Evolutionary conservation across 2,888 invertebrate species (phyloP), one percentile per base, ranked within the genome.

Genomic region (Drosophila antonietae): DNA sequence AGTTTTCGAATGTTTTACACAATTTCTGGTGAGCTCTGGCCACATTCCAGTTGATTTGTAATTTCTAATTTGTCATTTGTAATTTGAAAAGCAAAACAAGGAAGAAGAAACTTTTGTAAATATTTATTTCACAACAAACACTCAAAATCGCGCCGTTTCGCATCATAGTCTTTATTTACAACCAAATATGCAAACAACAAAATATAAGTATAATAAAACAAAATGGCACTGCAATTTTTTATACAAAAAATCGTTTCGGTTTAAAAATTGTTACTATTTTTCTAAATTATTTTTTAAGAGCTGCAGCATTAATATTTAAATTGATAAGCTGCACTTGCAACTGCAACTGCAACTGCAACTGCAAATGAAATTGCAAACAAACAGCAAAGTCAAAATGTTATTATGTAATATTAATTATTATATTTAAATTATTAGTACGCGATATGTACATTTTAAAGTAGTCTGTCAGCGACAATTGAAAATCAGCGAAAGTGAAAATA

Each of bases 341-440:
- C 23, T 31, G 31, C 9, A 49, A 37, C 20, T 31, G 31, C 9
- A 49, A 37, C 20, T 31, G 31, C 9, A 49, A 49, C 1, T 51
- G 49, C 15, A 39, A 39, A 2, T 39, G 37, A 15, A 33, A 49
- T 2, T 49, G 49, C 31, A 33, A 49, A 6, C 18, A 12, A 55
- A 31, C n/a, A 75, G 28, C 35, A 58, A 58, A 15, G 68, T 62
- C 68, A 57, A 73, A 82, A 75, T 80, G 86, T 80, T 83, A 86
- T 88, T 89, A 85, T 82, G 79, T 88, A 86, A 83, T 89, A 86
- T 81, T 83, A 71, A 81, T 83, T 81, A 82, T 79, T 49, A 77
- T 68, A 79, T 72, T 70, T 56, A 76, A 76, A 88, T 88, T 73
- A 86, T 88, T 82, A 88, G 62, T 80, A 68, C 84, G 80, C 61